These are phyloP conservation scores for Buathra laborator DNA, from an alignment of 2,888 invertebrate species.

Conservation along the genomic window DNA sequence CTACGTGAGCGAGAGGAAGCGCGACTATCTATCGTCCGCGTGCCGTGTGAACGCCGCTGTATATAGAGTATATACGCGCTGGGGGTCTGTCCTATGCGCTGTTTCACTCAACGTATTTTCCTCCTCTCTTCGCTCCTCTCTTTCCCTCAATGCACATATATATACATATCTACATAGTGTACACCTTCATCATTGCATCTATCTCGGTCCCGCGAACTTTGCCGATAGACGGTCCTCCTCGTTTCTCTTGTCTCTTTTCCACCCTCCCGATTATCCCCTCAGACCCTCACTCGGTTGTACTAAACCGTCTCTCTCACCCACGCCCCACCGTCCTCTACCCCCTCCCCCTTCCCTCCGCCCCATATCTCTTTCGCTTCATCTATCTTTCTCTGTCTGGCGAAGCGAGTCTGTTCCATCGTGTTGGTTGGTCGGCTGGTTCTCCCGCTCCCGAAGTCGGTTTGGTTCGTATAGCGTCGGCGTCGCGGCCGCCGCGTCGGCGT, in stretches of 20 bases:
- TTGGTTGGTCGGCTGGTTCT: slow-evolving; percentile 69
- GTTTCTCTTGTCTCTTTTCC: slow-evolving; percentile 52
- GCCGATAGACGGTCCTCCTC: slow-evolving; percentile 52
- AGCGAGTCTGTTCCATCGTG: slow-evolving; percentile 42
- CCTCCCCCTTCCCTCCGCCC: slow-evolving; percentile 41
- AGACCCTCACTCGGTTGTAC: slow-evolving; percentile 20
- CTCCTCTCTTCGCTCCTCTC: slow-evolving; percentile 55
- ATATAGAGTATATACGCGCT: slow-evolving; percentile 49
- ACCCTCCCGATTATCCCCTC: slow-evolving; percentile 35
- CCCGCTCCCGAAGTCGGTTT: slow-evolving; percentile 58
- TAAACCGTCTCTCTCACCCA: slow-evolving; percentile 46
- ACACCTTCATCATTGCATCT: slow-evolving; percentile 37
- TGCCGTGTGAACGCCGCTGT: slow-evolving; percentile 71
- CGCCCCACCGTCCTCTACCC: slow-evolving; percentile 56
- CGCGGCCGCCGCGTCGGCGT: slow-evolving; percentile 69
- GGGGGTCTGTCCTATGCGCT: slow-evolving; percentile 59
- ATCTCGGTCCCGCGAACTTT: slow-evolving; percentile 60
- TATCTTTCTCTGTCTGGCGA: slow-evolving; percentile 62
- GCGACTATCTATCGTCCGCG: slow-evolving; percentile 74
- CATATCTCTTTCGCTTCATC: slow-evolving; percentile 60
- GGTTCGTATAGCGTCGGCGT: slow-evolving; percentile 36
- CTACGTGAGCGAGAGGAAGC: slow-evolving; percentile 72
- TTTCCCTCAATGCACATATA: slow-evolving; percentile 28
- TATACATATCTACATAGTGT: not conserved
- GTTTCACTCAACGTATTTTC: slow-evolving; percentile 65